Evolutionary conservation across 2,797 vertebrate species (phyloP).

Genomic region (Amazona finschi): DNA sequence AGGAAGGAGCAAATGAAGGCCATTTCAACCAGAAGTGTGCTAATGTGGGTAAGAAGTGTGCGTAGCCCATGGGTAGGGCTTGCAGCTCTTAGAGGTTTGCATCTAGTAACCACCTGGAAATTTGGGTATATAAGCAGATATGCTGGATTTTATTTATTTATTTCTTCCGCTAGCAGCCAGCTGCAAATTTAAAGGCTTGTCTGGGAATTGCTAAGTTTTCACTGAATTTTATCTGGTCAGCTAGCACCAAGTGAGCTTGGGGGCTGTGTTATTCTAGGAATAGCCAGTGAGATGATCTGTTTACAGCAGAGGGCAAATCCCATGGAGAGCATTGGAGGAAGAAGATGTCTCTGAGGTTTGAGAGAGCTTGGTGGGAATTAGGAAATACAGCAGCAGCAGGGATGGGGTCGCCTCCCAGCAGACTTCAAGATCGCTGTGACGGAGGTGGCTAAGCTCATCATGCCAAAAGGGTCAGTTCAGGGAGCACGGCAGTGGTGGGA

Average conservation of each 20-base stretch:
- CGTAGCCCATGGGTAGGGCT: rapidly evolving
- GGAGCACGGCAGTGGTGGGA: background rate
- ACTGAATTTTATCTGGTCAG: background rate
- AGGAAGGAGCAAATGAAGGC: background rate
- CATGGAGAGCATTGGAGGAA: background rate
- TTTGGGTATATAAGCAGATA: background rate
- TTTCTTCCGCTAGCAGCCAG: background rate
- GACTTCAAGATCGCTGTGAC: background rate
- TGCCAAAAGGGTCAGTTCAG: background rate
- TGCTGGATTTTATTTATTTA: background rate
- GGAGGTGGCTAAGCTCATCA: rapidly evolving
- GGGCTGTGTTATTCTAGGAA: background rate
- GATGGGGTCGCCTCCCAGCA: background rate
- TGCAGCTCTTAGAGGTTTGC: background rate
- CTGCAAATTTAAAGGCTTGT: background rate
- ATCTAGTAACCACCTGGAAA: background rate
- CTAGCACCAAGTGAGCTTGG: background rate
- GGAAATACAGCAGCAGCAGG: background rate
- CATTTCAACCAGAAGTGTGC: background rate
- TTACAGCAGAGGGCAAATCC: background rate
- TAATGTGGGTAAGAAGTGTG: background rate
- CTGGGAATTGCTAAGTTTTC: background rate
- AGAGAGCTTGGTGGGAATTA: background rate
- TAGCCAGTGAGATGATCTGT: background rate
- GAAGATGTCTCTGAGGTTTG: background rate